Evolutionary conservation across 1,140 invertebrate species (phyloP), one percentile per base, ranked within the genome.

Genomic region (Calephelis nemesis): DNA sequence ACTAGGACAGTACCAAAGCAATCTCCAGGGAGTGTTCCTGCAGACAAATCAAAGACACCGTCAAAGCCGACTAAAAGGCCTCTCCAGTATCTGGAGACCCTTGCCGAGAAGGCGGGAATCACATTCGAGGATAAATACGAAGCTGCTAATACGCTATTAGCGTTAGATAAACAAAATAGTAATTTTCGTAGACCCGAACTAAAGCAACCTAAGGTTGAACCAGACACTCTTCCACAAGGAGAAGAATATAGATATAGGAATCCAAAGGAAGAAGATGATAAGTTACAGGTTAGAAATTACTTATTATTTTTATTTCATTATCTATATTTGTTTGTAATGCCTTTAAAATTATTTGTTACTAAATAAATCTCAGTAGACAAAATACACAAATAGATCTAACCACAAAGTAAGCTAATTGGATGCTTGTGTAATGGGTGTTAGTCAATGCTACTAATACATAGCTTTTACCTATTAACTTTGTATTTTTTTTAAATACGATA

Each of bases 81-180:
- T 0, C 83, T 94, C n/a, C 94, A 94, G 92, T 94, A 94, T 76
- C 83, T 95, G 71, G 94, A 94, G 75, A 95, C 94, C 8, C 88
- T 95, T 48, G 94, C 94, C 10, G 94, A 95, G 73, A 95, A 95
- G 73, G 94, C 94, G 62, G 94, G 94, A 3, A 94, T 94, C 10
- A 94, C 93, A 40, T 93, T 94, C 74, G 94, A 95, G 76, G 94
- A 95, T 82, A 94, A 94, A 83, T 95, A 94, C 87, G 94, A 95
- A 84, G 93, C 93, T 69, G 93, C 93, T 13, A 93, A 93, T 73
- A 93, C 93, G 45, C 73, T 93, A 68, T 73, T 93, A 68, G 93
- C 93, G 72, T 80, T 93, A 72, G 93, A 93, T 71, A 91, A 93
- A 71, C 87, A 90, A 64, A 91, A 89, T 63, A 86, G 74, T 63